phyloP scores from a whole-genome alignment of 2,888 invertebrate species.

The Rhagium mordax region DNA sequence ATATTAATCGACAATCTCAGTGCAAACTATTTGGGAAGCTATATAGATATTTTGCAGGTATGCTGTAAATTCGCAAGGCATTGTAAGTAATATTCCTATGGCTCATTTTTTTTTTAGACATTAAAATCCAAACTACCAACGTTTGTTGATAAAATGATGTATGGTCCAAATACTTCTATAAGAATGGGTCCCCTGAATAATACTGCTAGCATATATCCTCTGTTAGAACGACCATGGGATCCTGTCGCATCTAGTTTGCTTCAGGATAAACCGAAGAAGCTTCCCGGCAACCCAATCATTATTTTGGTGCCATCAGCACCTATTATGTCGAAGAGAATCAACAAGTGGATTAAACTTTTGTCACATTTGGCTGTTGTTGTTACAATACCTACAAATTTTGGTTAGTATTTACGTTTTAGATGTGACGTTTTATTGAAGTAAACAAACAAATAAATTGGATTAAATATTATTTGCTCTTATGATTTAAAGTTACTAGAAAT shows the following conservation, averaged over 20 bases:
- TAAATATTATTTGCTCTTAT: too few species aligned
- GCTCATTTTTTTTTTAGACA: slow-evolving; percentile 69
- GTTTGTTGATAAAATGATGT: slow-evolving; percentile 82
- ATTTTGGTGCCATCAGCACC: slow-evolving; percentile 76
- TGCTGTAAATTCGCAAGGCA: background rate
- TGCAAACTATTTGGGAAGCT: slow-evolving; percentile 78
- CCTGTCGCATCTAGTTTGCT: slow-evolving; percentile 75
- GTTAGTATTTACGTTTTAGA: slow-evolving; percentile 47
- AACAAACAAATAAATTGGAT: too few species aligned
- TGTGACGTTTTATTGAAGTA: too few species aligned
- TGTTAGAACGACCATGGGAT: slow-evolving; percentile 83
- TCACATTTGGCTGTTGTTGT: slow-evolving; percentile 80
- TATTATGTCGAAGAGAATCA: slow-evolving; percentile 73
- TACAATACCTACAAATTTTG: slow-evolving; percentile 74
- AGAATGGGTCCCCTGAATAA: slow-evolving; percentile 71
- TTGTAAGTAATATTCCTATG: too few species aligned
- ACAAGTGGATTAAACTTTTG: slow-evolving; percentile 81
- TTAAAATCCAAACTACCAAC: slow-evolving; percentile 79
- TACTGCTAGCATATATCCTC: slow-evolving; percentile 77
- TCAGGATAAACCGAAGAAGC: slow-evolving; percentile 78
- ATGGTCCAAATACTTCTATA: slow-evolving; percentile 71
- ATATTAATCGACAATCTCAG: slow-evolving; percentile 80
- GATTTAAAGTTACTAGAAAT: too few species aligned
- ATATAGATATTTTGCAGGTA: slow-evolving; percentile 85
- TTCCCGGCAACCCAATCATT: slow-evolving; percentile 80